Evolutionary conservation across 2,113 vertebrate genomes (phyloP).

Genomic region (Ceratotherium simum): DNA sequence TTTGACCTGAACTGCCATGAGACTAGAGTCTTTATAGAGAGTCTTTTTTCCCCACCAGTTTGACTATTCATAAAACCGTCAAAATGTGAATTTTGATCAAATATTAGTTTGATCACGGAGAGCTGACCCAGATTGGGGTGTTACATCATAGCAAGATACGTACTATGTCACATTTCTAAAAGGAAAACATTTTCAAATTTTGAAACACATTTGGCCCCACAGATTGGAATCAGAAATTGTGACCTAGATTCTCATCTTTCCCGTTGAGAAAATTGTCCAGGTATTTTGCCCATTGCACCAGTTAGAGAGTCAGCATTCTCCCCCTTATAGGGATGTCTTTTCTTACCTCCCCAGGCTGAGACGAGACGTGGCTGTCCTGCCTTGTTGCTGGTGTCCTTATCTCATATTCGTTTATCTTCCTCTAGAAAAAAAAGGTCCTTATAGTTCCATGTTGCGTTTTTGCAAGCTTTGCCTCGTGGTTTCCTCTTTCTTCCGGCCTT

Average conservation of each 20-base stretch:
- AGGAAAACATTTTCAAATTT: not conserved
- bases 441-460: not conserved
- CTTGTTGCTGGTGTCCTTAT: not conserved
- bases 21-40: not conserved
- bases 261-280: not conserved
- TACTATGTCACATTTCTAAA: not conserved
- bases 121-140: not conserved
- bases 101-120: not conserved
- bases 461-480: not conserved
- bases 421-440: not conserved
- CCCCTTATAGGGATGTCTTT: not conserved
- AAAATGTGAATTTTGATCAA: not conserved
- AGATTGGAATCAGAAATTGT: not conserved
- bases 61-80: not conserved
- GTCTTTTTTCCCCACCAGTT: not conserved
- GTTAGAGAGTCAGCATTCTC: not conserved
- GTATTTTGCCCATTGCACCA: not conserved
- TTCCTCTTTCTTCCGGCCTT: not conserved
- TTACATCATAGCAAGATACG: not conserved
- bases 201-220: not conserved
- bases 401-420: not conserved
- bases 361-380: not conserved
- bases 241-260: not conserved
- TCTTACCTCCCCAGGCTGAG: not conserved
- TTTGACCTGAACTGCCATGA: not conserved